A percentile compares a stretch with the other conserved stretches of the same genome.
phyloP scores from a whole-genome alignment of 2,797 vertebrate species.

The Dryobates pubescens region DNA sequence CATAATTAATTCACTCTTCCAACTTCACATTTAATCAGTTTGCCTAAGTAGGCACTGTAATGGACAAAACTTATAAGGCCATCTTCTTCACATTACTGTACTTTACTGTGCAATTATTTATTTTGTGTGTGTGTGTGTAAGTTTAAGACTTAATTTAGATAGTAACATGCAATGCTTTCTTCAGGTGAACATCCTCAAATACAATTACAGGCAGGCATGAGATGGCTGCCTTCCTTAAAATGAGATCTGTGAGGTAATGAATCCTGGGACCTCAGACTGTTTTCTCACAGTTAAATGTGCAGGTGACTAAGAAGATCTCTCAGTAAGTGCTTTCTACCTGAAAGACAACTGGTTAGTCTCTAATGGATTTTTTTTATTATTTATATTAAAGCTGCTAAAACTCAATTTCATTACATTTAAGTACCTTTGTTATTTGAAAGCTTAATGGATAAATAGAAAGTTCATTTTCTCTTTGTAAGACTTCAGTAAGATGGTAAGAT shows the following conservation, averaged over 20 bases:
- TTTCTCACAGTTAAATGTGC: not conserved
- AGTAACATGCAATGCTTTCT: not conserved
- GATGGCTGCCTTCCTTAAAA: not conserved
- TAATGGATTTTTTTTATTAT: not conserved
- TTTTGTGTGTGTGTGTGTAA: not conserved
- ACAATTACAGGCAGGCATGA: not conserved
- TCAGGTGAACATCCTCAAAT: not conserved
- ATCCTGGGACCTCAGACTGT: not conserved
- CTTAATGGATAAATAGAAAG: not conserved
- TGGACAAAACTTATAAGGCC: not conserved
- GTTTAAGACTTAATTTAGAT: not conserved
- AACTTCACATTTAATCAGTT: not conserved
- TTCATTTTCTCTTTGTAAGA: not conserved
- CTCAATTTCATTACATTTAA: not conserved
- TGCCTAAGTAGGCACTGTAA: not conserved
- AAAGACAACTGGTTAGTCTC: not conserved
- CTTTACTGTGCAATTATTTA: rapidly evolving
- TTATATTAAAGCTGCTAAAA: not conserved
- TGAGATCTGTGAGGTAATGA: not conserved
- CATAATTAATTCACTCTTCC: not conserved
- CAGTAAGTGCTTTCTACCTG: not conserved
- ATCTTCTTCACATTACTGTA: not conserved
- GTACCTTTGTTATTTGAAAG: not conserved
- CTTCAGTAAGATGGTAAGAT: not conserved
- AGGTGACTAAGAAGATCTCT: not conserved